These are phyloP conservation scores for Papilio demoleus DNA, from an alignment of 2,888 invertebrate genomes.

Conservation along the genomic window DNA sequence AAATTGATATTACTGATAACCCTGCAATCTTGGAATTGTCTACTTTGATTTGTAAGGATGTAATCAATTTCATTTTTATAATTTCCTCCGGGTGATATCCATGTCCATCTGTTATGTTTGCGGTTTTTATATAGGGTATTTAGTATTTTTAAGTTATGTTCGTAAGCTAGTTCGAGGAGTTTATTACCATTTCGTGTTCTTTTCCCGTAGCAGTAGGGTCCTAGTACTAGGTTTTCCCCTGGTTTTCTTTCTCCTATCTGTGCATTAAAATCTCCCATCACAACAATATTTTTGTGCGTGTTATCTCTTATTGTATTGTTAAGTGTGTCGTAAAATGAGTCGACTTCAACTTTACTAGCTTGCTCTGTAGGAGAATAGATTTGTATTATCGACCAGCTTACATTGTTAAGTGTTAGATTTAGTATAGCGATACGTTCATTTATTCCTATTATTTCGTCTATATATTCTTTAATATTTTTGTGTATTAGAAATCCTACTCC, in stretches of 20 bases:
- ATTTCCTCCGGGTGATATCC: slow-evolving; percentile 43
- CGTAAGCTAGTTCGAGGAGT: slow-evolving; percentile 39
- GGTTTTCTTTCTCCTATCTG: not conserved
- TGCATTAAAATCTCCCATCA: not conserved
- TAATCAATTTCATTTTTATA: slow-evolving; percentile 45
- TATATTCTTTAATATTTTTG: slow-evolving; percentile 43
- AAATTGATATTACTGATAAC: slow-evolving; percentile 3
- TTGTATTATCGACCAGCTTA: slow-evolving; percentile 12
- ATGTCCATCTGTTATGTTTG: slow-evolving; percentile 43
- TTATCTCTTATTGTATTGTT: not conserved
- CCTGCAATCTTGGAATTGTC: slow-evolving; percentile 35
- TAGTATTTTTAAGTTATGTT: slow-evolving; percentile 43
- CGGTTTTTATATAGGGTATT: slow-evolving; percentile 42
- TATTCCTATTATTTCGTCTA: slow-evolving; percentile 43
- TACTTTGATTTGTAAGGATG: slow-evolving; percentile 41
- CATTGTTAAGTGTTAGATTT: slow-evolving; percentile 33
- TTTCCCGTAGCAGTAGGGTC: not conserved
- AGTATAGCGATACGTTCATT: slow-evolving; percentile 46
- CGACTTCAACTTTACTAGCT: slow-evolving; percentile 29
- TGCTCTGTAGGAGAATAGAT: slow-evolving; percentile 19
- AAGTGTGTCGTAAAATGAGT: not conserved
- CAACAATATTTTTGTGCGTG: not conserved
- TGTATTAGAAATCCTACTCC: slow-evolving; percentile 48
- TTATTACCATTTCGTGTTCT: slow-evolving; percentile 40
- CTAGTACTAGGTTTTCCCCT: not conserved